A percentile compares a stretch with the other conserved stretches of the same genome.
Conservation (phyloP, 1,140 invertebrate genomes). For the Galendromus occidentalis region DNA sequence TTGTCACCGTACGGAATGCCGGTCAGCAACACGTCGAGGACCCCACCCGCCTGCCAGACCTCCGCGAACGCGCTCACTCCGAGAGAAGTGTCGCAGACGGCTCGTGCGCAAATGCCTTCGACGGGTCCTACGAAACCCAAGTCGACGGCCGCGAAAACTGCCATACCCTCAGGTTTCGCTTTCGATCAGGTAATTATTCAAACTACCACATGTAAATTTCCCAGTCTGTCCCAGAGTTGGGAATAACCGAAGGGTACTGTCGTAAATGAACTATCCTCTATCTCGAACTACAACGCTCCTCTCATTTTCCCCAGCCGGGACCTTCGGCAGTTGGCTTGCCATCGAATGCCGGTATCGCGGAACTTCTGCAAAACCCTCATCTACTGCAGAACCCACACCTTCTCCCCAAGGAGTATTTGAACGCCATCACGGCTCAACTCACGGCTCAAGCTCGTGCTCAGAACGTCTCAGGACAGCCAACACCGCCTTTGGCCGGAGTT, state of each 20-base stretch:
- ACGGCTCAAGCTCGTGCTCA: constrained; percentile 15
- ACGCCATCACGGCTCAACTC: constrained; percentile 14
- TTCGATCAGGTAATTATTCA: background rate
- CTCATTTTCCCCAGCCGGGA: background rate
- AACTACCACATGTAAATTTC: background rate
- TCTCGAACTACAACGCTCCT: background rate
- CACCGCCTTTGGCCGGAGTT: constrained; percentile 15
- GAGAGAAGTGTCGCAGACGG: background rate
- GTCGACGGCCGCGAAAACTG: background rate
- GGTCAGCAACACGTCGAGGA: background rate
- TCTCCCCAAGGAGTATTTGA: constrained; percentile 19
- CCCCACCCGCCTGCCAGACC: too few relatives aligned
- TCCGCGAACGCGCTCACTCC: too few relatives aligned
- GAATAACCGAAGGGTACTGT: background rate
- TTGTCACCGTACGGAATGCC: background rate
- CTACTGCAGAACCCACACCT: constrained; percentile 13
- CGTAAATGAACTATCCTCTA: background rate
- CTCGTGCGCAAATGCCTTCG: background rate
- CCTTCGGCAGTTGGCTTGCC: background rate
- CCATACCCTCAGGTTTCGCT: background rate
- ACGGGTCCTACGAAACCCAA: background rate
- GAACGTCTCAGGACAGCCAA: constrained; percentile 16
- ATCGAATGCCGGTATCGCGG: constrained; percentile 25
- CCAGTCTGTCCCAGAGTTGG: background rate
- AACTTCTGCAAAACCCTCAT: constrained; percentile 25